Conservation (phyloP, 2,797 vertebrate genomes). For the Acipenser oxyrinchus region DNA sequence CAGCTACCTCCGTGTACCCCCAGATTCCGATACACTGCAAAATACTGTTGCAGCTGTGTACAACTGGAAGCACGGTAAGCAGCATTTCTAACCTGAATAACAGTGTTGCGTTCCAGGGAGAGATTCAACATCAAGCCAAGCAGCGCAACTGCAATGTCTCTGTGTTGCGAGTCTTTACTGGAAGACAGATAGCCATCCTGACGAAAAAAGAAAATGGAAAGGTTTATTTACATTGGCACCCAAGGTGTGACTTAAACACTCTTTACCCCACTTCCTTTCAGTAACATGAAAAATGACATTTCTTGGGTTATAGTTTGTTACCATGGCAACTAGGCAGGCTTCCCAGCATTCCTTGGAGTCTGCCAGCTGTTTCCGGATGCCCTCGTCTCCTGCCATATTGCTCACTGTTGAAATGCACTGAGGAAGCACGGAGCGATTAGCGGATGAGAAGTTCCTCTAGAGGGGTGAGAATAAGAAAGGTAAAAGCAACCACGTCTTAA, state of each 20-base stretch:
- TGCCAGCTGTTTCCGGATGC: constrained; percentile 47
- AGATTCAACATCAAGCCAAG: constrained; percentile 80
- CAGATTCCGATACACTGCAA: too few relatives aligned
- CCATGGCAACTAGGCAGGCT: constrained; percentile 59
- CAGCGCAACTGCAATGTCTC: constrained; percentile 48
- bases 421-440: constrained; percentile 38
- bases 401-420: constrained; percentile 51
- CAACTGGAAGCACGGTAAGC: neutral
- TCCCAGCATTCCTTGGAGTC: constrained; percentile 55
- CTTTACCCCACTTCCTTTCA: too few relatives aligned
- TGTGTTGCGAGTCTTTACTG: constrained; percentile 17
- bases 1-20: too few relatives aligned
- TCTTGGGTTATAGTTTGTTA: constrained; percentile 30
- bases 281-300: too few relatives aligned
- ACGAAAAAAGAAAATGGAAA: constrained; percentile 15
- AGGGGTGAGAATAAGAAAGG: neutral
- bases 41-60: too few relatives aligned
- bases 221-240: too few relatives aligned
- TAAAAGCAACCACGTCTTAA: neutral
- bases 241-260: too few relatives aligned
- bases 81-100: constrained; percentile 57
- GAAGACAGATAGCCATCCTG: constrained; percentile 45
- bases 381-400: constrained; percentile 52
- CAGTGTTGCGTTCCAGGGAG: constrained; percentile 48
- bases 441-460: constrained; percentile 43